Percentiles rank a stretch among this genome's conserved stretches.
Evolutionary conservation across 2,113 vertebrate species (phyloP).

Genomic region (Myiagra hebetior): DNA sequence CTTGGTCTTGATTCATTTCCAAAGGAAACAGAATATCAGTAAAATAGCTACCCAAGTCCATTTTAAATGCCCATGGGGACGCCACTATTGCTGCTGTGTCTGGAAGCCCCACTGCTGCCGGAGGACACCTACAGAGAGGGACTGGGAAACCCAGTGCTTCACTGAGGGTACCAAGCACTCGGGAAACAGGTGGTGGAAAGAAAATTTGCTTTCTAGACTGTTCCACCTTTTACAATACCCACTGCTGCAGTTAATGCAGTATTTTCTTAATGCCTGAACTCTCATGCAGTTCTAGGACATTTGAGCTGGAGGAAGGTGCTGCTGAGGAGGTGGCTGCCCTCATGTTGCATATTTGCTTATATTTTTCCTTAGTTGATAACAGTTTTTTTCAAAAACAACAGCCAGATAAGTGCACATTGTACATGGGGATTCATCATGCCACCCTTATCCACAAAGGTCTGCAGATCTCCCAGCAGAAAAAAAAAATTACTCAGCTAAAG

Average conservation of each 20-base stretch:
- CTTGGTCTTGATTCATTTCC: not conserved
- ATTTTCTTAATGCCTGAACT: not conserved
- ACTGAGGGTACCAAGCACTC: not conserved
- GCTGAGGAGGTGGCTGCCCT: not conserved
- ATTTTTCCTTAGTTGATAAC: not conserved
- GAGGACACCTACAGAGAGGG: not conserved
- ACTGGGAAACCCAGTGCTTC: accelerated
- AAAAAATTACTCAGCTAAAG: not conserved
- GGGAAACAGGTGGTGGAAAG: not conserved
- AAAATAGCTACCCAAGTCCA: not conserved
- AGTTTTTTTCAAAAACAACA: not conserved
- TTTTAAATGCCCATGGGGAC: not conserved
- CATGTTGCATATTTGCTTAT: not conserved
- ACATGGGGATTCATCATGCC: not conserved
- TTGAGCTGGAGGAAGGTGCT: not conserved
- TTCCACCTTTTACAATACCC: not conserved
- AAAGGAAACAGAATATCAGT: not conserved
- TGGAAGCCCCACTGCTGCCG: not conserved
- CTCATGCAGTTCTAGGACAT: not conserved
- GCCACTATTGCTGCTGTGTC: not conserved
- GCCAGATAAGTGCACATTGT: not conserved
- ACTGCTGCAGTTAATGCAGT: not conserved
- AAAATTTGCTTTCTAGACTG: not conserved
- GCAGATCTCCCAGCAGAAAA: not conserved
- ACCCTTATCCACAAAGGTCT: not conserved